phyloP scores from a whole-genome alignment of 2,888 invertebrate species.

The Eristalis pertinax region DNA sequence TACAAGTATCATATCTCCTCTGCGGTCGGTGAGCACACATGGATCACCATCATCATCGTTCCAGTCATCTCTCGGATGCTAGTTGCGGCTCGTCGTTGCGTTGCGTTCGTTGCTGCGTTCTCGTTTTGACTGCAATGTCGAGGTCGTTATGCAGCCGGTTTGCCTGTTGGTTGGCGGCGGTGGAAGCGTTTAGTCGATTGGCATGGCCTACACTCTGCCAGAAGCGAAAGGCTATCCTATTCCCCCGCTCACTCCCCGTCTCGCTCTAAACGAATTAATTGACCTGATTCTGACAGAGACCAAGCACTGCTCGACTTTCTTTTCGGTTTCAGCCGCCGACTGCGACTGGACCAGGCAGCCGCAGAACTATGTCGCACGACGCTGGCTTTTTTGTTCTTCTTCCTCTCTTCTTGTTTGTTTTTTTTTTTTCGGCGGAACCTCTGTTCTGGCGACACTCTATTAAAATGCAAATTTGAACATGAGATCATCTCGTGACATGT shows the following conservation, averaged over 20 bases:
- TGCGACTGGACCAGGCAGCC: neutral
- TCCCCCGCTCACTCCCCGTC: neutral
- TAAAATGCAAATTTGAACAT: neutral
- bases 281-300: slow-evolving; percentile 48
- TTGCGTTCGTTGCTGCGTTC: slow-evolving; percentile 20
- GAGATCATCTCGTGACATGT: neutral
- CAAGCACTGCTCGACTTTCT: slow-evolving; percentile 55
- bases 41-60: slow-evolving; percentile 1
- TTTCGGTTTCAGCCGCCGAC: slow-evolving; percentile 15
- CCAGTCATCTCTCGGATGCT: neutral
- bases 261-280: slow-evolving; percentile 31
- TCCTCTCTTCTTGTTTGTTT: neutral
- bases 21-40: neutral
- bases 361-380: neutral
- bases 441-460: neutral
- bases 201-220: slow-evolving; percentile 24
- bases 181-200: slow-evolving; percentile 13
- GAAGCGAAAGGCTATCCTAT: slow-evolving; percentile 3
- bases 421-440: neutral
- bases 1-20: slow-evolving; percentile 38
- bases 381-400: neutral
- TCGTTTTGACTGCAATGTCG: slow-evolving; percentile 39
- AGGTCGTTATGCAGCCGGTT: slow-evolving; percentile 65
- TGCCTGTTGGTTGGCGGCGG: neutral
- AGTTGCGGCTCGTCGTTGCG: slow-evolving; percentile 9